phyloP scores from a whole-genome alignment of 2,113 vertebrate species.

The Tragelaphus strepsiceros region DNA sequence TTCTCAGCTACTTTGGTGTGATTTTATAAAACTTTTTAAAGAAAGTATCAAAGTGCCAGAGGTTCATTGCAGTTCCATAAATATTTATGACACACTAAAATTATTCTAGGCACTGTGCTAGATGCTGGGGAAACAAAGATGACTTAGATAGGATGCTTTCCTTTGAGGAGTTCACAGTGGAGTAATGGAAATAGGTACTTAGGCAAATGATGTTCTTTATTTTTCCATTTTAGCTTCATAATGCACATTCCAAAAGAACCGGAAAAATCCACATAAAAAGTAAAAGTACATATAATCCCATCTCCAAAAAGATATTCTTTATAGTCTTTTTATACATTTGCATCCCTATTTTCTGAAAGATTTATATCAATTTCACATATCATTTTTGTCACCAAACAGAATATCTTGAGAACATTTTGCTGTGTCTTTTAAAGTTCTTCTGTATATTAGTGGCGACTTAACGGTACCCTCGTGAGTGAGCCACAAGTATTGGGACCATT shows the following conservation, averaged over 20 bases:
- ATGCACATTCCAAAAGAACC: neutral
- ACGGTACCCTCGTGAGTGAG: neutral
- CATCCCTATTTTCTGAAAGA: neutral
- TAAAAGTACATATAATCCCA: neutral
- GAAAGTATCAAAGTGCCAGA: neutral
- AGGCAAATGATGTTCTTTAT: neutral
- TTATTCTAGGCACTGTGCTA: neutral
- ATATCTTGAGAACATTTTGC: neutral
- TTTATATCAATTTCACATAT: neutral
- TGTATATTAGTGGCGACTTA: neutral
- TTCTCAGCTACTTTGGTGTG: neutral
- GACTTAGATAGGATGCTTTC: neutral
- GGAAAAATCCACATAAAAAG: neutral
- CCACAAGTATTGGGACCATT: neutral
- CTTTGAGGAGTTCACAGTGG: neutral
- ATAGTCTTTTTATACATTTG: neutral
- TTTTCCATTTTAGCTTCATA: neutral
- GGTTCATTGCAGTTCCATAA: slow-evolving; percentile 12
- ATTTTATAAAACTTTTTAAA: slow-evolving; percentile 29
- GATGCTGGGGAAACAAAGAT: neutral
- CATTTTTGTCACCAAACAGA: neutral
- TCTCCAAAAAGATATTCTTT: neutral
- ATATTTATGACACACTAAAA: slow-evolving; percentile 2
- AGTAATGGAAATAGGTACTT: neutral
- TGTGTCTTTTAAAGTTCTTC: neutral